Percentiles rank a stretch among this genome's conserved stretches.
Evolutionary conservation across 2,888 invertebrate genomes (phyloP).

Genomic region (Argyresthia goedartella): DNA sequence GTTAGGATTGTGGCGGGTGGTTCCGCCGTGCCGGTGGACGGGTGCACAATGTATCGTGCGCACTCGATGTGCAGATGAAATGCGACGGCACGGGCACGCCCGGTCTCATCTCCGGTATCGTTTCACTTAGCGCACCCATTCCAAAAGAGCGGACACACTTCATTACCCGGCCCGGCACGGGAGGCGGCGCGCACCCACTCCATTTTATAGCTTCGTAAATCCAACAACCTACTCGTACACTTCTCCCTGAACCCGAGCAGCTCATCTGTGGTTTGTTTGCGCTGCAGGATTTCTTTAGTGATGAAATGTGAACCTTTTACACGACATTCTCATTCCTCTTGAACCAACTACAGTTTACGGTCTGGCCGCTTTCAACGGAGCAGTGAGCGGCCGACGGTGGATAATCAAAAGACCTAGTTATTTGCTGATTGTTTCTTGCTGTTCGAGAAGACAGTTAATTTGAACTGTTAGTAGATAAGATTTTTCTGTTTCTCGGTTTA

Average conservation of each 20-base stretch:
- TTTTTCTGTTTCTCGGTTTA: conserved; percentile 40
- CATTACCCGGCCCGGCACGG: conserved; percentile 23
- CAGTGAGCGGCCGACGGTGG: neutral
- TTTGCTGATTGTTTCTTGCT: conserved; percentile 29
- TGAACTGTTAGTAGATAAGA: conserved; percentile 56
- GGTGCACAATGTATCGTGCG: neutral
- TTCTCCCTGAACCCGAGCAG: conserved; percentile 14
- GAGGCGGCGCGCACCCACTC: conserved; percentile 2
- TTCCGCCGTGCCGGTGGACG: neutral
- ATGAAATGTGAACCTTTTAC: neutral
- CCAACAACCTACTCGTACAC: conserved; percentile 16
- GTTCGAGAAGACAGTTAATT: conserved; percentile 47
- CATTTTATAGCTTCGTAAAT: conserved; percentile 24
- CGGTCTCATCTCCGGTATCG: conserved; percentile 47
- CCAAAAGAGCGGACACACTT: conserved; percentile 34
- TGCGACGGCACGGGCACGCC: conserved; percentile 25
- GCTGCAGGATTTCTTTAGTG: neutral
- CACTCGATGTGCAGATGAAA: conserved; percentile 21
- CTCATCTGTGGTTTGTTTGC: conserved; percentile 7
- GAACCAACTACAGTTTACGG: neutral
- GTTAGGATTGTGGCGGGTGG: neutral
- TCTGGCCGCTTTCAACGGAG: neutral
- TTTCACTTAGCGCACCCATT: conserved; percentile 38
- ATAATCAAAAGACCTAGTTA: conserved; percentile 16
- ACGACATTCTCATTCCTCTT: too few relatives aligned